These are phyloP conservation scores for Platerodrilus igneus DNA, from an alignment of 2,888 invertebrate species.

Conservation along the genomic window DNA sequence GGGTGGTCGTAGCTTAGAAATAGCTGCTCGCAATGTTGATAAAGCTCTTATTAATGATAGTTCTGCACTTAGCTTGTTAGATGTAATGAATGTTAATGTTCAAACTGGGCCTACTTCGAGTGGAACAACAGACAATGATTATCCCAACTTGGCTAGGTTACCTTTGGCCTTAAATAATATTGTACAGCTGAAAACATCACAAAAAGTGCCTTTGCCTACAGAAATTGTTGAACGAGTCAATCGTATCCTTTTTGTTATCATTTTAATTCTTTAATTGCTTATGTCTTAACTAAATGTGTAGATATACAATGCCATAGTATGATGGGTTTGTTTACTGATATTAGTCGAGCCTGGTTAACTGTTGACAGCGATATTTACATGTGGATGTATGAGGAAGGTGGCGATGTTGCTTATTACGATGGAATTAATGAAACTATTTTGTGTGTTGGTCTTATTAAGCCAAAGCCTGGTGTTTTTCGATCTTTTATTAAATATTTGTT, in stretches of 20 bases:
- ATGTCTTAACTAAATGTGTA: constrained; percentile 47
- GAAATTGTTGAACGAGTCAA: constrained; percentile 94
- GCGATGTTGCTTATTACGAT: constrained; percentile 95
- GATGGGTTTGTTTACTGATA: constrained; percentile 97
- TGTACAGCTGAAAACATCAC: constrained; percentile 73
- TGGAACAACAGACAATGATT: constrained; percentile 87
- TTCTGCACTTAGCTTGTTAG: constrained; percentile 66
- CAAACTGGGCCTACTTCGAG: constrained; percentile 78
- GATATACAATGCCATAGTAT: constrained; percentile 94
- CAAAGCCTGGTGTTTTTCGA: constrained; percentile 85
- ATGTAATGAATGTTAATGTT: constrained; percentile 59
- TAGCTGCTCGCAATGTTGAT: constrained; percentile 76
- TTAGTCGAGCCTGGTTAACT: constrained; percentile 93
- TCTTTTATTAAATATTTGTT: constrained; percentile 86
- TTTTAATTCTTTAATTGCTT: background rate
- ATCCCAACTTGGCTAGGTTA: constrained; percentile 72
- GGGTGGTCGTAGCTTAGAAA: constrained; percentile 62
- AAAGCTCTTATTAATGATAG: constrained; percentile 66
- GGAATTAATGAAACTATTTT: constrained; percentile 91
- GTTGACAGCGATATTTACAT: constrained; percentile 97
- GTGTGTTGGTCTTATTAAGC: constrained; percentile 85
- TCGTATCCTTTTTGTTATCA: constrained; percentile 68
- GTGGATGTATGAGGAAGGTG: constrained; percentile 95
- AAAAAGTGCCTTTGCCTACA: constrained; percentile 83
- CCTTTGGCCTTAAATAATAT: constrained; percentile 63